Percentiles rank a stretch among this genome's conserved stretches.
Conservation (phyloP, 2,113 vertebrate species). For the Callionymus lyra region DNA sequence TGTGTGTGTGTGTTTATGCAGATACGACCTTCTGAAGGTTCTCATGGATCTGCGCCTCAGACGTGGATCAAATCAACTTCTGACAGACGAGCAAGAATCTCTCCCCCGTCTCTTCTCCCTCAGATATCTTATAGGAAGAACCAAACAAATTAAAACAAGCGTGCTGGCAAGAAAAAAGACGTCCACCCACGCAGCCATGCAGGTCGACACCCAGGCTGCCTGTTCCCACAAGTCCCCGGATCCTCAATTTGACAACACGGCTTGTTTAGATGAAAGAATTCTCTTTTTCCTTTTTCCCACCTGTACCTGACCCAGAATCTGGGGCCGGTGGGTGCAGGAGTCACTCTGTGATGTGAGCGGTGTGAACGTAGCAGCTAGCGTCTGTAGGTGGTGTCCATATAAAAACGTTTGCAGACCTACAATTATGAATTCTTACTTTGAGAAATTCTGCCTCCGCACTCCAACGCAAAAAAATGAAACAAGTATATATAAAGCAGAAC, state of each 20-base stretch:
- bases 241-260: not conserved
- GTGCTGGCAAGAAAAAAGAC: slow-evolving; percentile 39
- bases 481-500: too few relatives aligned
- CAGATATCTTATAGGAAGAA: slow-evolving; percentile 18
- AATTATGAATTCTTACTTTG: too few relatives aligned
- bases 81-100: slow-evolving; percentile 6
- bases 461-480: too few relatives aligned
- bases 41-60: slow-evolving; percentile 34
- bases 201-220: slow-evolving; percentile 45
- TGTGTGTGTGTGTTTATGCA: slow-evolving; percentile 27
- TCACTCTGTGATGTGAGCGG: too few relatives aligned
- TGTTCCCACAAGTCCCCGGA: slow-evolving; percentile 51
- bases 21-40: slow-evolving; percentile 38
- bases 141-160: slow-evolving; percentile 31
- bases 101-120: slow-evolving; percentile 11
- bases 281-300: too few relatives aligned
- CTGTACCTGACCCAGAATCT: too few relatives aligned
- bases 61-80: slow-evolving; percentile 43
- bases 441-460: too few relatives aligned
- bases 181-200: slow-evolving; percentile 48
- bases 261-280: too few relatives aligned
- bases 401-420: too few relatives aligned
- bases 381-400: too few relatives aligned
- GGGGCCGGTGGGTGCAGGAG: too few relatives aligned
- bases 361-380: too few relatives aligned